phyloP scores from a whole-genome alignment of 2,113 vertebrate species.

The Gopherus evgoodei region DNA sequence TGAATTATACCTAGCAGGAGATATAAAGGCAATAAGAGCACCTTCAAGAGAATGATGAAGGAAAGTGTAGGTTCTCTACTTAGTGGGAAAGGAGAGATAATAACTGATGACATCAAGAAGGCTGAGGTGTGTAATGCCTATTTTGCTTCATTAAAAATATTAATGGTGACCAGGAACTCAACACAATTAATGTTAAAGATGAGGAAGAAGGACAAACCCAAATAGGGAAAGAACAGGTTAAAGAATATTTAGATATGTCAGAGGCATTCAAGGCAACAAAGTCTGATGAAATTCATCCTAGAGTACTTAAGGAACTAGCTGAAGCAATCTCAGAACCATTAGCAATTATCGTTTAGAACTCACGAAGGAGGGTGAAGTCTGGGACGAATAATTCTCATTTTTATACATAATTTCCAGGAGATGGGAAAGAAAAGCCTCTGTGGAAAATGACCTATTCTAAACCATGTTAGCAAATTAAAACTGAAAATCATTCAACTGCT shows the following conservation, averaged over 20 bases:
- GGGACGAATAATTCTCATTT: background rate
- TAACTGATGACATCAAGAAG: background rate
- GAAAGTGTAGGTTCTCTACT: background rate
- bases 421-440: slow-evolving; percentile 2
- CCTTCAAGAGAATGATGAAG: background rate
- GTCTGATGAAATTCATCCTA: too few relatives aligned
- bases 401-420: background rate
- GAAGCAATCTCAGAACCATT: background rate
- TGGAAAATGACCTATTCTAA: slow-evolving; percentile 23
- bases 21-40: background rate
- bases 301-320: background rate
- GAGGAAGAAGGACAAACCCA: background rate
- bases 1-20: background rate
- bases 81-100: background rate
- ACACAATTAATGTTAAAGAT: background rate
- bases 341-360: background rate
- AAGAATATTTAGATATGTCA: too few relatives aligned
- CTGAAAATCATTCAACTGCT: background rate
- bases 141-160: background rate
- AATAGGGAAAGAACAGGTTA: too few relatives aligned
- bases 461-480: background rate
- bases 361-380: background rate
- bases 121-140: background rate
- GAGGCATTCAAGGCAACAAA: too few relatives aligned
- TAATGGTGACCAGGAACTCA: background rate